Evolutionary conservation across 2,113 vertebrate species (phyloP).

Genomic region (Entelurus aequoreus): DNA sequence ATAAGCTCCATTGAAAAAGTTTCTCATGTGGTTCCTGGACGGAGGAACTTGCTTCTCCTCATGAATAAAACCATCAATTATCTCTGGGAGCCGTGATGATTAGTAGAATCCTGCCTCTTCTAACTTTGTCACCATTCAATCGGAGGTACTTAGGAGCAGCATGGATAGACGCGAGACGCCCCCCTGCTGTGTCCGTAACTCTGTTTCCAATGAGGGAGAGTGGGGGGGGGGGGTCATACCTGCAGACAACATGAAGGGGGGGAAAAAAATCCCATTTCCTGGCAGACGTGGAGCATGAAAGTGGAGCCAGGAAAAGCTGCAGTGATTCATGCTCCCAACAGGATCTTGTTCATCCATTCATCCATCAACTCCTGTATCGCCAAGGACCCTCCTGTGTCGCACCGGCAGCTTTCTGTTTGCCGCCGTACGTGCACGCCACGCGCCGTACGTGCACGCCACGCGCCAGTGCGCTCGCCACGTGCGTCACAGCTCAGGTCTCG

Average conservation of each 20-base stretch:
- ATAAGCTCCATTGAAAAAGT: conserved; percentile 35
- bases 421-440: too few species aligned
- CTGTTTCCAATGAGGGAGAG: conserved; percentile 48
- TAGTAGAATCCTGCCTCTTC: conserved; percentile 55
- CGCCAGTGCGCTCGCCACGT: too few species aligned
- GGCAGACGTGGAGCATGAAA: conserved; percentile 52
- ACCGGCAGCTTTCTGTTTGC: too few species aligned
- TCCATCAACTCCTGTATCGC: too few species aligned
- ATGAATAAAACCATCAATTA: conserved; percentile 55
- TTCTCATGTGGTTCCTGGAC: conserved; percentile 34
- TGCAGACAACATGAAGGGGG: conserved; percentile 52
- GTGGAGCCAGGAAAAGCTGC: conserved; percentile 67
- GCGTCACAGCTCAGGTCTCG: too few species aligned
- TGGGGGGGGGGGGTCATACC: conserved; percentile 51
- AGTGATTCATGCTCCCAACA: conserved; percentile 62
- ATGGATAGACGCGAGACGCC: conserved; percentile 47
- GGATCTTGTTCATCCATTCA: too few species aligned
- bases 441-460: too few species aligned
- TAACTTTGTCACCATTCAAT: conserved; percentile 55
- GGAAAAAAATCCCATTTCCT: conserved; percentile 64
- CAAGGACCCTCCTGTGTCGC: too few species aligned
- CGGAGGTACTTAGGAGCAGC: conserved; percentile 28
- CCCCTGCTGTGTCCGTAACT: conserved; percentile 50
- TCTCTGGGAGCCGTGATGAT: conserved; percentile 46
- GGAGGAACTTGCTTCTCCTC: conserved; percentile 34